These are phyloP conservation scores for Protonemura montana DNA, from an alignment of 2,888 invertebrate genomes.

Conservation along the genomic window DNA sequence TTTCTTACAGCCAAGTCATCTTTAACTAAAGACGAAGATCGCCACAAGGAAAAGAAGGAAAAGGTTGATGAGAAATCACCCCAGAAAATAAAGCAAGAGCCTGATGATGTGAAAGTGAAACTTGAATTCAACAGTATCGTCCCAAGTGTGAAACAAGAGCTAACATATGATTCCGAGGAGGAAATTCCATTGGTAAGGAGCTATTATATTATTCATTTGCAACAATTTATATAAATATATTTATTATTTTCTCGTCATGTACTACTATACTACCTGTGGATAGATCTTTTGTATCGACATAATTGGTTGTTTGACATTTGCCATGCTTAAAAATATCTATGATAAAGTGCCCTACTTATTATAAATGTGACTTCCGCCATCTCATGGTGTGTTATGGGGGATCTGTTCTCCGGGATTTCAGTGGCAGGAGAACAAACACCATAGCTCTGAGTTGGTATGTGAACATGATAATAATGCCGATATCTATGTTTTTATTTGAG, in stretches of 20 bases:
- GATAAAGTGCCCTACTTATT: too few relatives aligned
- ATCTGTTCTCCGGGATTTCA: conserved; percentile 42
- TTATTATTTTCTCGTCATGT: neutral
- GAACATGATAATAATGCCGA: neutral
- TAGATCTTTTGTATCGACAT: too few relatives aligned
- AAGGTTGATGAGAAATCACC: conserved; percentile 52
- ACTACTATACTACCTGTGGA: neutral
- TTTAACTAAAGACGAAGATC: conserved; percentile 38
- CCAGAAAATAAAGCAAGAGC: conserved; percentile 38
- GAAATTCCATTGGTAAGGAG: conserved; percentile 69
- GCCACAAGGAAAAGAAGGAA: conserved; percentile 50
- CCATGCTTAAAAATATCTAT: too few relatives aligned
- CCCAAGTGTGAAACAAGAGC: conserved; percentile 44
- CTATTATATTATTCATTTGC: neutral
- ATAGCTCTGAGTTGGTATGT: conserved; percentile 44
- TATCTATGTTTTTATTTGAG: neutral
- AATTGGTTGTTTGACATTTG: too few relatives aligned
- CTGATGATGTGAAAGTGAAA: conserved; percentile 52
- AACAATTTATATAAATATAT: neutral
- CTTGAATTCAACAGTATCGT: conserved; percentile 50
- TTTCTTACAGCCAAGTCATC: conserved; percentile 41
- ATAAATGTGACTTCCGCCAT: too few relatives aligned
- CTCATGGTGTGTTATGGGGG: neutral
- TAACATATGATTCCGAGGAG: conserved; percentile 52
- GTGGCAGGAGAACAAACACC: conserved; percentile 42